phyloP scores from a whole-genome alignment of 92 coral and sea anemone genomes.

The Galaxea fascicularis region DNA sequence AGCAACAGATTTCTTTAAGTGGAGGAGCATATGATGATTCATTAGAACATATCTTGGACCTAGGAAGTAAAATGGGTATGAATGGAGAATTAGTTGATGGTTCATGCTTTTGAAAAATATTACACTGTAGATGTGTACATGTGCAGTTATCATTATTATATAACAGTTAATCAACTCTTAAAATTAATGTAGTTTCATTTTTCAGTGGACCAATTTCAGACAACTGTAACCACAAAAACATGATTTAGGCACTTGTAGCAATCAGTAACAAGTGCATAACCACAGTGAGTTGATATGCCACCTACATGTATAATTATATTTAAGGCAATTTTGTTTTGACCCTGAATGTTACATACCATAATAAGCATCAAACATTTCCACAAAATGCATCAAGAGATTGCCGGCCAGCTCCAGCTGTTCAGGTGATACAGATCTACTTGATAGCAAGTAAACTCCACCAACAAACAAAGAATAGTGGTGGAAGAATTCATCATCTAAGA shows the following conservation, averaged over 20 bases:
- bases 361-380: constrained; percentile 58
- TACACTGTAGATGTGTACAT: neutral
- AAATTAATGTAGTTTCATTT: neutral
- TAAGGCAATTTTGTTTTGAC: constrained; percentile 10
- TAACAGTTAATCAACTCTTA: constrained; percentile 12
- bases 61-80: constrained; percentile 16
- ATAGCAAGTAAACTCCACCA: constrained; percentile 45
- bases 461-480: constrained; percentile 58
- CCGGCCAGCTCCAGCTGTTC: constrained; percentile 35
- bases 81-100: constrained; percentile 5
- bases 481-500: constrained; percentile 41
- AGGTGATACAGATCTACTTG: constrained; percentile 22
- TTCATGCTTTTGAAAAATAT: neutral
- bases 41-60: constrained; percentile 62
- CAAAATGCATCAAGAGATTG: constrained; percentile 42
- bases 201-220: neutral
- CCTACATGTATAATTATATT: neutral
- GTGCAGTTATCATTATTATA: constrained; percentile 5
- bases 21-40: constrained; percentile 72
- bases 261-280: constrained; percentile 8
- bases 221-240: neutral
- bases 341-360: constrained; percentile 36
- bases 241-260: constrained; percentile 6
- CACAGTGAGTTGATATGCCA: constrained; percentile 26
- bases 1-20: constrained; percentile 54